A percentile compares a stretch with the other conserved stretches of the same genome.
Conservation (phyloP, 2,888 invertebrate genomes). For the Dorcus hopei region DNA sequence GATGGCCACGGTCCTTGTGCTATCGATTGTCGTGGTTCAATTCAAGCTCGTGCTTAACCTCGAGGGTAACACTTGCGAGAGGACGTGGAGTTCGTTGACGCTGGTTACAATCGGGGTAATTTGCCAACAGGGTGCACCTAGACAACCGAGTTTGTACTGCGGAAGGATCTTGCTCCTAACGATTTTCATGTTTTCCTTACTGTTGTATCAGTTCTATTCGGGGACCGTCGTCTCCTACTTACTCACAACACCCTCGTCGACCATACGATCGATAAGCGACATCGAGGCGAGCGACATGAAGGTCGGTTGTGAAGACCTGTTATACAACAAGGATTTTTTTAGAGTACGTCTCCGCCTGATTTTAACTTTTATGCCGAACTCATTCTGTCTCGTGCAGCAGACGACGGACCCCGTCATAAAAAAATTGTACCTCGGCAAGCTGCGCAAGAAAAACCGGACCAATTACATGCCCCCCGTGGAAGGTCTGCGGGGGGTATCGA, state of each 20-base stretch:
- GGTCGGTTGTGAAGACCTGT: not conserved
- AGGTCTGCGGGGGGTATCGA: not conserved
- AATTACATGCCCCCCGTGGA: not conserved
- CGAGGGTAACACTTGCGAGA: not conserved
- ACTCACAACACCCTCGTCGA: not conserved
- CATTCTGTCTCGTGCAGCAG: not conserved
- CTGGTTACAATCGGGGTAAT: not conserved
- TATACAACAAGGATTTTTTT: not conserved
- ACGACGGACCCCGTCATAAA: not conserved
- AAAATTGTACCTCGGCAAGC: not conserved
- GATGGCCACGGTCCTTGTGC: not conserved
- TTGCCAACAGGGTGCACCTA: not conserved
- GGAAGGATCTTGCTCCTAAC: not conserved
- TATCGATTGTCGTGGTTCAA: not conserved
- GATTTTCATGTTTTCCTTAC: not conserved
- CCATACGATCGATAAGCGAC: not conserved
- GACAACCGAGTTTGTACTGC: not conserved
- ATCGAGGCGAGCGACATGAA: not conserved
- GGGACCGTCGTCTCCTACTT: not conserved
- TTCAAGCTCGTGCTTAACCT: not conserved
- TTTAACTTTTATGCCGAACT: not conserved
- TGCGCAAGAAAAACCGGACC: not conserved
- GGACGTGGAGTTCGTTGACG: not conserved
- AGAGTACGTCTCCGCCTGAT: not conserved
- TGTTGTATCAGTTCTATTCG: not conserved